Evolutionary conservation across 2,797 vertebrate species (phyloP), one percentile per base, ranked within the genome.

Genomic region (Chaetodon trifasciatus): DNA sequence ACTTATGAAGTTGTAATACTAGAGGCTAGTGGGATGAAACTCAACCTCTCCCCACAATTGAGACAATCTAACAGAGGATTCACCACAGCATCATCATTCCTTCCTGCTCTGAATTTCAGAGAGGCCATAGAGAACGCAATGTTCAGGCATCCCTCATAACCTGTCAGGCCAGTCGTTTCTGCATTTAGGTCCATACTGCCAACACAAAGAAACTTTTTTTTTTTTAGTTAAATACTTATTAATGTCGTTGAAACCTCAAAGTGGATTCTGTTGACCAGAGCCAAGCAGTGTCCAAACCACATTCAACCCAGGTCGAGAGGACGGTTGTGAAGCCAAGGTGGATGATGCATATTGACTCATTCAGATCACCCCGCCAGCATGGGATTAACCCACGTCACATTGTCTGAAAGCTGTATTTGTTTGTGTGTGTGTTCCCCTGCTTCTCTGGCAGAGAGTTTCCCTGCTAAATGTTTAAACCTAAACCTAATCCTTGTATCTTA

Each of bases 281-380:
- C 12, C 0, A 24, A 64, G 37, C 28, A 21, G 15, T 23, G 13
- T 60, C 53, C 23, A 56, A 35, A 15, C n/a, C 21, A 1, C 8
- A 23, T 65, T 63, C 6, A 50, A 44, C n/a, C 8, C 49, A 23
- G 47, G 21, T 69, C 4, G 12, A 74, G 32, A 58, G 5, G 15
- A 32, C 5, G 3, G n/a, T 49, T 3, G 6, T 0, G 5, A 61
- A 21, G 55, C 47, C 63, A 47, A 23, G 53, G 17, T 24, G 35
- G 58, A 63, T 64, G 64, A 82, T 78, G 63, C 42, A 52, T 15
- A 37, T 53, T 71, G 58, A 80, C 76, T 62, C 66, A 66, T 50
- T 78, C 67, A 70, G 24, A 75, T 50, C 0, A 10, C 28, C 53
- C 55, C 32, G 15, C 73, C 64, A 68, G n/a, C 6, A 15, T 8